Evolutionary conservation across 2,113 vertebrate species (phyloP), one percentile per base, ranked within the genome.

Genomic region (Lichenostomus cassidix): DNA sequence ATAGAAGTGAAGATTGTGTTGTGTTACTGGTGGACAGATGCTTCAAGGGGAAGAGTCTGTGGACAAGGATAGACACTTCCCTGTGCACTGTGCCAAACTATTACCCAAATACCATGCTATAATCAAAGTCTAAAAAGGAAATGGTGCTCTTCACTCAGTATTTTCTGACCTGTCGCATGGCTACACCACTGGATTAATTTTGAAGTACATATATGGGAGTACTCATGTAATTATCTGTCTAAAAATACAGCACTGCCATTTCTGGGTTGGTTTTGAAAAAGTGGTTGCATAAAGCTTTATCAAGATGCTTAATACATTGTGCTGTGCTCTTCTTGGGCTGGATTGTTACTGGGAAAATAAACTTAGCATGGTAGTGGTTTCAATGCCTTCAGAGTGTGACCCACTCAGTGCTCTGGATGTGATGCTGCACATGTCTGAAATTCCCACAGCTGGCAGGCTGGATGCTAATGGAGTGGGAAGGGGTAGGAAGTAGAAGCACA

Each of bases 191-290:
- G 58, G 28, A 65, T 89, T 89, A 23, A 53, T 95, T 91, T 49
- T 94, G 58, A 75, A 94, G 53, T 49, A 50, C 74, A 14, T 82
- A 46, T 35, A 60, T 53, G 81, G 83, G 75, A 94, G 46, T 33
- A 76, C 41, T 12, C 21, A 9, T 62, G 21, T 68, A 82, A 93
- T 94, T 84, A 79, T 71, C 65, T 75, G 49, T 73, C 74, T 95
- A 44, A 97, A 91, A 94, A 89, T 47, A 73, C 20, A 76, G 20
- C 37, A 23, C 21, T 95, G 65, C 74, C 70, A 42, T 87, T 95
- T 84, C 74, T 82, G 65, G 31, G 8, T 62, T 71, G 41, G 4
- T 56, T 87, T 89, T 24, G 87, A 33, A 84, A 84, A 74, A 62
- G 12, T 5, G 4, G 31, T 58, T 84, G 58, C 44, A 22, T 33